Conservation (phyloP, 2,113 vertebrate genomes). For the Rousettus leschenaultii region DNA sequence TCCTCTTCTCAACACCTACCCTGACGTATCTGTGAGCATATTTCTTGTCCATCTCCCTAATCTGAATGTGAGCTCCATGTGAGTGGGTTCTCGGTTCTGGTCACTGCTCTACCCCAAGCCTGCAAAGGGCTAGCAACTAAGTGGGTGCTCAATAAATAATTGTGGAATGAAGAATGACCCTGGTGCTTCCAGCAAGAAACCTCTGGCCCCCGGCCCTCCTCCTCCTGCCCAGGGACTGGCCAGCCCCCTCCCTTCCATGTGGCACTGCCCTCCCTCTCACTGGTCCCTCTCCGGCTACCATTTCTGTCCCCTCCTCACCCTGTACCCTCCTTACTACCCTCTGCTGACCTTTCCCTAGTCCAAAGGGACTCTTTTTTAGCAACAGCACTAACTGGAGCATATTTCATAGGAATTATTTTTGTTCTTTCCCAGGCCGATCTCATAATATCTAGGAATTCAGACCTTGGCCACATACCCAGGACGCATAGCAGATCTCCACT, state of each 20-base stretch:
- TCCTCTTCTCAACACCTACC: not conserved
- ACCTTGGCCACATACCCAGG: not conserved
- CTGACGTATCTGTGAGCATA: not conserved
- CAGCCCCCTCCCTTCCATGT: not conserved
- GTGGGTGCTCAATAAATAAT: not conserved
- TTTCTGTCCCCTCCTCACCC: not conserved
- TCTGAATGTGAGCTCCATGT: accelerated
- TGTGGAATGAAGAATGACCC: not conserved
- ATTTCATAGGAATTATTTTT: not conserved
- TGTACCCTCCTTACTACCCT: not conserved
- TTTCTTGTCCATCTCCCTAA: not conserved
- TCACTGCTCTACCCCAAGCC: not conserved
- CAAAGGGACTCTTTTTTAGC: not conserved
- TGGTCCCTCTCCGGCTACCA: not conserved
- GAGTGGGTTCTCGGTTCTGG: not conserved
- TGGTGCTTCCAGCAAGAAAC: not conserved
- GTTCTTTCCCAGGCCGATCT: not conserved
- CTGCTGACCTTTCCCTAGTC: not conserved
- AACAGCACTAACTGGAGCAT: not conserved
- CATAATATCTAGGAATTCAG: not conserved
- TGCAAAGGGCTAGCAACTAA: not conserved
- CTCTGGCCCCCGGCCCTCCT: not conserved
- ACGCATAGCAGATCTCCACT: not conserved
- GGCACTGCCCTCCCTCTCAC: not conserved
- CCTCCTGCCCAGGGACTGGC: not conserved